Base-by-base conservation (phyloP, 2,888 invertebrate species). In the Campopleginae sp. region DNA sequence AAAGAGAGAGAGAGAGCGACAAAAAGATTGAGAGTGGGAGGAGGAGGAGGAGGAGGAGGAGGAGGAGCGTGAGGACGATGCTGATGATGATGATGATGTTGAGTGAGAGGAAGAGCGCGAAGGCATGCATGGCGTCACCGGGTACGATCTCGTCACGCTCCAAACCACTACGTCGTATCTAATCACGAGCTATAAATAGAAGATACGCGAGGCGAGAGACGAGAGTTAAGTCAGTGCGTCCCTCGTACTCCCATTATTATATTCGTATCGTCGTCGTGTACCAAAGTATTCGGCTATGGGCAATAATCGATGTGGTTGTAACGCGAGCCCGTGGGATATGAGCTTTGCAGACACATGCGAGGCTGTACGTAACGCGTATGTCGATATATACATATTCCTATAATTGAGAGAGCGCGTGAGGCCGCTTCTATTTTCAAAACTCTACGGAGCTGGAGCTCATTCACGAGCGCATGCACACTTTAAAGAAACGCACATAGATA, bases 151-250 rank as follows among this genome's bases (percentile, higher is more conserved):
- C 86, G 81, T 87, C 87, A 87, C 80, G 83, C 84, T 82, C 90
- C 4, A 66, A 27, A 68, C 66, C 42, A 63, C 66, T 88, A 88
- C 88, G 89, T 90, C 88, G 89, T 90, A 89, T 91, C 91, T 92
- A 93, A 92, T 93, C 92, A 90, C 88, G 86, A 77, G 76, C 91
- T 92, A 92, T 93, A 93, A 92, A 93, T 93, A 93, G 90, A 88
- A 79, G 46, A 19, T 80, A 80, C 80, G 80, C 87, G 87, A 86
- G 88, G 88, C 17, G 51, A 17, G 88, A 58, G 58, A 58, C 27
- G 87, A 86, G 87, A 90, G 89, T 90, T 89, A 88, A 89, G 90
- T 89, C 88, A 87, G 87, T 88, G 88, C 82, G 86, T 61, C 42
- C 68, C 80, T 66, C 87, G 89, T 91, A 89, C 88, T 82, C 89